phyloP scores from a whole-genome alignment of 2,888 invertebrate species.

The Andricus curvator region DNA sequence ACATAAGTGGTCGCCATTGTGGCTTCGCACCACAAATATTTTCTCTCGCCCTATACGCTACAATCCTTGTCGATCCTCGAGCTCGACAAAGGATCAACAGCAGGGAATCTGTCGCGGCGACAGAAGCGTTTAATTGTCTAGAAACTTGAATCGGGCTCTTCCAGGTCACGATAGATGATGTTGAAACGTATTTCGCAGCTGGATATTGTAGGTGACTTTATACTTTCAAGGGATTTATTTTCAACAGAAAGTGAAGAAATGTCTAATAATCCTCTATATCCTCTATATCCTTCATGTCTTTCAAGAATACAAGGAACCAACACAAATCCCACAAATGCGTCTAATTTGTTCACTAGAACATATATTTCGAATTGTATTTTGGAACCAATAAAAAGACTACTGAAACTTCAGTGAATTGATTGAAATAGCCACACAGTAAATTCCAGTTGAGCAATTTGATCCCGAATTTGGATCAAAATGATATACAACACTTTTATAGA shows the following conservation, averaged over 20 bases:
- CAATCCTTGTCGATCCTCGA: conserved; percentile 59
- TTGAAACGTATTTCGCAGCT: conserved; percentile 33
- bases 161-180: conserved; percentile 30
- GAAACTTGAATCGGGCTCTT: conserved; percentile 52
- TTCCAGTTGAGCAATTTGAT: too few relatives aligned
- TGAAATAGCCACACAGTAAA: background rate
- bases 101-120: conserved; percentile 61
- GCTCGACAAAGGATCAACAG: conserved; percentile 63
- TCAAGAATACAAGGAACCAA: background rate
- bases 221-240: conserved; percentile 23
- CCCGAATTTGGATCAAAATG: too few relatives aligned
- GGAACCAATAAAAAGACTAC: too few relatives aligned
- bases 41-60: conserved; percentile 42
- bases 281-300: background rate
- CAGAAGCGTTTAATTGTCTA: conserved; percentile 58
- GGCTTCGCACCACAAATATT: conserved; percentile 41
- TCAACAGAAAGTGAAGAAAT: conserved; percentile 25
- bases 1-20: conserved; percentile 36
- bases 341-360: background rate
- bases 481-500: too few relatives aligned
- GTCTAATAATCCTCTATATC: conserved; percentile 27
- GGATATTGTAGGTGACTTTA: conserved; percentile 39
- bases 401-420: too few relatives aligned
- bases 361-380: too few relatives aligned
- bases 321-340: background rate